Evolutionary conservation across 1,140 invertebrate genomes (phyloP).

Genomic region (Agrypnia vestita): DNA sequence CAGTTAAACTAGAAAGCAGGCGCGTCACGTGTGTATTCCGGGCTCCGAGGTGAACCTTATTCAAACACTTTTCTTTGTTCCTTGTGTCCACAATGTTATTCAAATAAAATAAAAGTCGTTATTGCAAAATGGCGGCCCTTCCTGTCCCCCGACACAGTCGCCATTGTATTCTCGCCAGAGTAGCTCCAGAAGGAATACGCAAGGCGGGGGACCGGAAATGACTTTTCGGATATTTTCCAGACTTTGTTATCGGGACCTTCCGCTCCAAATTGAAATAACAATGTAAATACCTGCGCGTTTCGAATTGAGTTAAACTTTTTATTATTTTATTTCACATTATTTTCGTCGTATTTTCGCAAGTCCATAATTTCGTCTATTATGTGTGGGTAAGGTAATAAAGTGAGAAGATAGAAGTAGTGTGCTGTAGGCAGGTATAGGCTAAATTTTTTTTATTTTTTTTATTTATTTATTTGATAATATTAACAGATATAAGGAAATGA

Average conservation of each 20-base stretch:
- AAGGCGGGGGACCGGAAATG: conserved; percentile 19
- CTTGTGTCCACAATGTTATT: conserved; percentile 13
- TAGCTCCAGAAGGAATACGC: background rate
- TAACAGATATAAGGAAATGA: too few species aligned
- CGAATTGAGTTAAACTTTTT: background rate
- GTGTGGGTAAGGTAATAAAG: too few species aligned
- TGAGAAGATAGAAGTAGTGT: too few species aligned
- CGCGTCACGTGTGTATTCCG: too few species aligned
- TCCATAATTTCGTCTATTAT: too few species aligned
- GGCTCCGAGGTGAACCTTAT: background rate
- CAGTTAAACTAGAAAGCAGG: too few species aligned
- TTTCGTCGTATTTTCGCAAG: too few species aligned
- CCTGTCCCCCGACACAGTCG: conserved; percentile 22
- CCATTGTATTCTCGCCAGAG: conserved; percentile 13
- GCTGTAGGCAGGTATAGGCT: too few species aligned
- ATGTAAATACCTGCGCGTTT: background rate
- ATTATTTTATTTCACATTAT: too few species aligned
- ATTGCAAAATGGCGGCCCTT: conserved; percentile 24
- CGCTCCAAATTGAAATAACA: background rate
- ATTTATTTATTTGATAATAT: too few species aligned
- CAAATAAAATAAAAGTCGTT: conserved; percentile 28
- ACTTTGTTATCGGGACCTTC: conserved; percentile 6
- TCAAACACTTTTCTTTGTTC: conserved; percentile 27
- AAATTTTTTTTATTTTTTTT: too few species aligned
- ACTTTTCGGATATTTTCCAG: conserved; percentile 18